phyloP scores from a whole-genome alignment of 2,113 vertebrate species.

The Nicator chloris region DNA sequence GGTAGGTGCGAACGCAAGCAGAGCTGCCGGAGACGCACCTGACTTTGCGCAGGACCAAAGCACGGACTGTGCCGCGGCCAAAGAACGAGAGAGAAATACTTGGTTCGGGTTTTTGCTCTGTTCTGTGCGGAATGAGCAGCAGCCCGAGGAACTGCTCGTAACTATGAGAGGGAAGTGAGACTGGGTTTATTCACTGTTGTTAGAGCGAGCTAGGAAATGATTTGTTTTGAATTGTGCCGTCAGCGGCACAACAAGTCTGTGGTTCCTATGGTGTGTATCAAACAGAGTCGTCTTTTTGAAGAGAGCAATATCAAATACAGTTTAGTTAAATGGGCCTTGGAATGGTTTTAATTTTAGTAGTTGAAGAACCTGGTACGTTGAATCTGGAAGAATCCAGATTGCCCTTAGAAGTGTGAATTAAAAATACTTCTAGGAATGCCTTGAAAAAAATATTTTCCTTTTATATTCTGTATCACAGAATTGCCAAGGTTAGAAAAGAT shows the following conservation, averaged over 20 bases:
- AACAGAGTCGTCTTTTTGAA: background rate
- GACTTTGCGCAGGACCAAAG: accelerated
- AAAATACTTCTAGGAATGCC: background rate
- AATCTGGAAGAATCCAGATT: background rate
- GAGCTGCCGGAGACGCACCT: accelerated
- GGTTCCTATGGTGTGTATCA: background rate
- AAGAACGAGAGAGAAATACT: accelerated
- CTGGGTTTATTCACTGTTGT: background rate
- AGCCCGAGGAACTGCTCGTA: background rate
- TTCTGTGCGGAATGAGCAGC: background rate
- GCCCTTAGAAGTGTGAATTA: background rate
- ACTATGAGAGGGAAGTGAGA: accelerated
- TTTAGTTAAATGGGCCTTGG: background rate
- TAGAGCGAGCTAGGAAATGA: background rate
- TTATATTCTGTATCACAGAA: background rate
- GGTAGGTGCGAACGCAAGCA: background rate
- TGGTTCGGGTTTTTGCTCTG: accelerated
- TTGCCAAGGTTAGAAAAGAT: background rate
- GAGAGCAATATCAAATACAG: background rate
- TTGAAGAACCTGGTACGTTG: background rate
- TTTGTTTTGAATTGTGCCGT: background rate
- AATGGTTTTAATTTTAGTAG: background rate
- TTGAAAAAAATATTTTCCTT: background rate
- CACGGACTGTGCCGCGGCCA: background rate
- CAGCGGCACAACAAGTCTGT: background rate